Base-by-base conservation (phyloP, 2,888 invertebrate genomes). In the Plagiodera versicolora region DNA sequence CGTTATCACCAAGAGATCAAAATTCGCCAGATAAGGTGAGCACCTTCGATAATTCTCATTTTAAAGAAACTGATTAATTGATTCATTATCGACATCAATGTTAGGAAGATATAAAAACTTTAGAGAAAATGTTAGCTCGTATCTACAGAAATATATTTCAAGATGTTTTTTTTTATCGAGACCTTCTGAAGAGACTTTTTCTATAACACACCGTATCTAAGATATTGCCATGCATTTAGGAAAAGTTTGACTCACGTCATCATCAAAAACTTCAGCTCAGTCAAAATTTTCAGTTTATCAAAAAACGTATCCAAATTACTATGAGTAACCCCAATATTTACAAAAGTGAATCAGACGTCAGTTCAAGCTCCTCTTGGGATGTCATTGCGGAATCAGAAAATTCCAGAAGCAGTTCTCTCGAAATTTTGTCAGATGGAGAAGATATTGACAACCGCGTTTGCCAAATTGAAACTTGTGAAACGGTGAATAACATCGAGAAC, bases 21-120 rank as follows among this genome's bases (percentile, higher is more conserved):
- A 74, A 67, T 58, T 76, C 77, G 10, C 77, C 78, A 44, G 79
- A 79, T 67, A 79, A 79, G 75, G 80, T 79, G 69, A 72, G 70
- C n/a, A n/a, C 18, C 19, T 11, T 48, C 30, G 3, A 35, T 17
- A 49, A 49, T 46, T 8, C 9, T 49, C 10, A 49, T 20, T 24
- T 10, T 3, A 49, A 20, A n/a, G n/a, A n/a, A n/a, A 2, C 1
- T 17, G 6, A 28, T 35, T 16, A 49, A 20, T n/a, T n/a, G n/a
- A n/a, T n/a, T n/a, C n/a, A n/a, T n/a, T n/a, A n/a, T n/a, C n/a
- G n/a, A n/a, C n/a, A n/a, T n/a, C 11, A 44, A 44, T 44, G 44
- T 44, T n/a, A 44, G 16, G 3, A 46, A 16, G 9, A 46, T 16
- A 46, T 8, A 46, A 46, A 46, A 46, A 46, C 46, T 16, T 46